Conservation (phyloP, 1,140 invertebrate genomes). For the Cherax destructor region DNA sequence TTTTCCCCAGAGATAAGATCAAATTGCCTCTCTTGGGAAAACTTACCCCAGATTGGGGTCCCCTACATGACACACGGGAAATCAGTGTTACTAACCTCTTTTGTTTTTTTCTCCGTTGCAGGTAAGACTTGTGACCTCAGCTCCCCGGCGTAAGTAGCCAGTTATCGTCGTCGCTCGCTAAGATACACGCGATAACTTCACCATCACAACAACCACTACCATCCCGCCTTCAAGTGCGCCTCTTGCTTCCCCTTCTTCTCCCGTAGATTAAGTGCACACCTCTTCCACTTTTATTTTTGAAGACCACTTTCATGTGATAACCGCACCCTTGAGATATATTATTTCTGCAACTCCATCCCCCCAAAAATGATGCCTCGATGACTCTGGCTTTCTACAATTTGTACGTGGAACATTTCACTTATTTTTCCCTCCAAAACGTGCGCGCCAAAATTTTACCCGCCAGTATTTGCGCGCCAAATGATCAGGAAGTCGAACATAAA, state of each 20-base stretch:
- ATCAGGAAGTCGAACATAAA: constrained; percentile 3
- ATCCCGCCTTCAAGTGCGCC: background rate
- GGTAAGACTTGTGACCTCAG: background rate
- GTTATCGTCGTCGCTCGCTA: background rate
- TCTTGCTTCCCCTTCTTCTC: background rate
- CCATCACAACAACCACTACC: background rate
- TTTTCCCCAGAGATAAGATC: too few species aligned
- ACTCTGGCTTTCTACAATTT: background rate
- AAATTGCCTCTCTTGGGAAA: too few species aligned
- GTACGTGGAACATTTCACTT: background rate
- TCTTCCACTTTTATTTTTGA: background rate
- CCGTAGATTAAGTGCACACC: background rate
- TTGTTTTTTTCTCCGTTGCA: background rate
- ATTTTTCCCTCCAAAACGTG: background rate
- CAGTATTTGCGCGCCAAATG: background rate
- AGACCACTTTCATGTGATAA: too few species aligned
- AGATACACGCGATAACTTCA: background rate
- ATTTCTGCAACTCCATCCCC: too few species aligned
- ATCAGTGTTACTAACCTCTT: background rate
- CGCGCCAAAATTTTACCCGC: background rate
- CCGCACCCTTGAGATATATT: too few species aligned
- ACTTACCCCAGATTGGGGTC: too few species aligned
- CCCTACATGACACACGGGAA: background rate
- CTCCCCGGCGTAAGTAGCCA: background rate
- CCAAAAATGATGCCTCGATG: too few species aligned